Percentiles rank a stretch among this genome's conserved stretches.
phyloP scores from a whole-genome alignment of 1,140 invertebrate species.

The Mercenaria mercenaria region DNA sequence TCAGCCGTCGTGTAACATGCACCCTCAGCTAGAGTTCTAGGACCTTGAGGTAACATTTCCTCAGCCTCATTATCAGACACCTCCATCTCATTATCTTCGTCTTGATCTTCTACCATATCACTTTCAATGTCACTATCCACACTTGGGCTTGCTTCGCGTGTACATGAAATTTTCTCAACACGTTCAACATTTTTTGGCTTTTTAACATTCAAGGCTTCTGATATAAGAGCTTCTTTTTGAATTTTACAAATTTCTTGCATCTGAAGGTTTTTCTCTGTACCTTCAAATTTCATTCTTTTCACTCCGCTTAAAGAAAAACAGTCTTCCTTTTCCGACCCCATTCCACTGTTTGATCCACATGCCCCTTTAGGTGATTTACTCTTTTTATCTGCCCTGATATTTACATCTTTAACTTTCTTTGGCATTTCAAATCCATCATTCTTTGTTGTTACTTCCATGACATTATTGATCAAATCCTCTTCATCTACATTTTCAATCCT shows the following conservation, averaged over 20 bases:
- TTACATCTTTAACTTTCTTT: conserved; percentile 74
- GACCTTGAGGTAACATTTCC: conserved; percentile 2
- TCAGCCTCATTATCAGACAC: conserved; percentile 11
- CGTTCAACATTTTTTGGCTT: conserved; percentile 33
- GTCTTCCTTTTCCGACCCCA: conserved; percentile 54
- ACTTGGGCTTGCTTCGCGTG: conserved; percentile 43
- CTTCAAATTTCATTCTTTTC: conserved; percentile 79
- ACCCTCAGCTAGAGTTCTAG: background rate
- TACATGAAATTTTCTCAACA: background rate
- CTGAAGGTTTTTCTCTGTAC: conserved; percentile 83
- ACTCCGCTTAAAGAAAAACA: conserved; percentile 71
- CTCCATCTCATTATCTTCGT: conserved; percentile 66
- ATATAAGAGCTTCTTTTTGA: conserved; percentile 70
- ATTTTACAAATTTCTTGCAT: conserved; percentile 81
- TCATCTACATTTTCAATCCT: conserved; percentile 20
- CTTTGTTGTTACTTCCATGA: conserved; percentile 28
- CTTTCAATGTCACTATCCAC: conserved; percentile 72
- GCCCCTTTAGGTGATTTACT: conserved; percentile 50
- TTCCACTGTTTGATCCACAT: background rate
- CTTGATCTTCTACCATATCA: conserved; percentile 54
- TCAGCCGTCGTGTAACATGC: conserved; percentile 36
- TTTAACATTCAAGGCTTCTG: conserved; percentile 21
- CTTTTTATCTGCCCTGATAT: conserved; percentile 76
- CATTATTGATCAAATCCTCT: conserved; percentile 38
- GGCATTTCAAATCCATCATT: conserved; percentile 42